Percentiles rank a stretch among this genome's conserved stretches.
These are phyloP conservation scores for Centrocercus urophasianus DNA, from an alignment of 2,113 vertebrate species.

Conservation along the genomic window DNA sequence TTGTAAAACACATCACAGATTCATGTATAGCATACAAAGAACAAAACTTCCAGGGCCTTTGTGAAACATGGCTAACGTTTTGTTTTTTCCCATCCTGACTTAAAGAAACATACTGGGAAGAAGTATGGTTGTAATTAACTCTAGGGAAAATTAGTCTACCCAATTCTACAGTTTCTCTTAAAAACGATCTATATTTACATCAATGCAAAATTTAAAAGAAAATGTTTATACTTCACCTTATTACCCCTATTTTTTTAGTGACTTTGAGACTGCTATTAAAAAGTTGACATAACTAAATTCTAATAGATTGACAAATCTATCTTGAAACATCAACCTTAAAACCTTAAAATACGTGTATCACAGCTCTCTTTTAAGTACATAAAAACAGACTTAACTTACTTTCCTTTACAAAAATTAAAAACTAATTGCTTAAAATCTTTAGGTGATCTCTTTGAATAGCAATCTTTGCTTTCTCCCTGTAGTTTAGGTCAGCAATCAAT, in stretches of 20 bases:
- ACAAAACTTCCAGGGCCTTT: fast-evolving
- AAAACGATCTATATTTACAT: neutral
- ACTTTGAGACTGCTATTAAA: neutral
- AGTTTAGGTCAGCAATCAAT: neutral
- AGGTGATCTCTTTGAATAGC: neutral
- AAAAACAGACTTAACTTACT: neutral
- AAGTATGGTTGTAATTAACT: neutral
- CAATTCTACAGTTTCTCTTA: neutral
- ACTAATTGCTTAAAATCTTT: neutral
- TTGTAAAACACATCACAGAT: neutral
- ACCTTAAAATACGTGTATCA: neutral
- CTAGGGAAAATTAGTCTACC: neutral
- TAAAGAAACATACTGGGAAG: neutral
- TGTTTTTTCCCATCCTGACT: neutral
- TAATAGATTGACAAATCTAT: neutral
- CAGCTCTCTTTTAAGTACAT: neutral
- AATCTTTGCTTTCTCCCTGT: neutral
- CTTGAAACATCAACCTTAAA: neutral
- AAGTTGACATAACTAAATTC: neutral
- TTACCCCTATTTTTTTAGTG: neutral
- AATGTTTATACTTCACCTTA: neutral
- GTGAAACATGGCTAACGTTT: neutral
- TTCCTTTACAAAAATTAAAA: neutral
- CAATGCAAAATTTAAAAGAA: neutral
- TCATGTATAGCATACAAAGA: neutral